Evolutionary conservation across 2,888 invertebrate genomes (phyloP), one percentile per base, ranked within the genome.

Genomic region (Euplexia lucipara): DNA sequence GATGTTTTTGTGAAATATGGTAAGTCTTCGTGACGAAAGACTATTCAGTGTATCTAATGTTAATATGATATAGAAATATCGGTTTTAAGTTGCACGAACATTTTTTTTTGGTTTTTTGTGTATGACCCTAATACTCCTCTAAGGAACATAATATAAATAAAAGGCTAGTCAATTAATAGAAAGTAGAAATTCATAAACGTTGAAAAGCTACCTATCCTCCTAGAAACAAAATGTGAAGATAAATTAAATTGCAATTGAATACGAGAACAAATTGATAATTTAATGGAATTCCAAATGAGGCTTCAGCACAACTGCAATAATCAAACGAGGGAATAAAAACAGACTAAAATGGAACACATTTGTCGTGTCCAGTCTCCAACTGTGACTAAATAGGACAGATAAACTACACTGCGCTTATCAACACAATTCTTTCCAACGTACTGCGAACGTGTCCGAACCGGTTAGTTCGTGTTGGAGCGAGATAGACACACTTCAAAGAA

Each of bases 381-480:
- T 66, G 61, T 77, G 69, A 79, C 78, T 79, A 81, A 79, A 84
- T 83, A 83, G 81, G 75, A 71, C 73, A 79, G 75, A 83, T 83
- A 81, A 78, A 72, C 32, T 67, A 62, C 63, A 64, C 63, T 45
- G 53, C 58, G 65, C 79, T 81, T 85, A 86, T 88, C 88, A 77
- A 66, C 68, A 66, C 61, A 81, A 85, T 86, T 86, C 87, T 88
- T 84, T 83, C 84, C 71, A 75, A 81, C 83, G 84, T 79, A 82
- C 83, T 78, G 83, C 84, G 84, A 85, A 85, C 86, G 83, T 87
- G 86, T 87, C 85, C 86, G 85, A 85, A 91, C 91, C 91, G 90
- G 91, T 91, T 91, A 83, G 80, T 60, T 82, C 66, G 82, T 77
- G 81, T 75, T 75, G 60, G 86, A 90, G 78, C 57, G 82, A 79